Percentiles rank a stretch among this genome's conserved stretches.
phyloP scores from a whole-genome alignment of 1,140 invertebrate species.

The Neotoxoptera formosana region DNA sequence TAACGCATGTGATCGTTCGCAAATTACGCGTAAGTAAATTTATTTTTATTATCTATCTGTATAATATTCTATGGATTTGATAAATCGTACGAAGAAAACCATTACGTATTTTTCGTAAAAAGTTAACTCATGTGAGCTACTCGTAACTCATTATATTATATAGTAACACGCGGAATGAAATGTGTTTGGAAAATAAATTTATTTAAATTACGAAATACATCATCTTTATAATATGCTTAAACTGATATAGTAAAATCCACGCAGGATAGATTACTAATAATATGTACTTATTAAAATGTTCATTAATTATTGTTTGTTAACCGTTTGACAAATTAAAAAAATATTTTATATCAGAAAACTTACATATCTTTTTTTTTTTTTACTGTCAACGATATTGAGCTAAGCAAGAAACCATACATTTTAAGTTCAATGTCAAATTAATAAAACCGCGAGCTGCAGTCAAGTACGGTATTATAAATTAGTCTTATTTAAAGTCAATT shows the following conservation, averaged over 20 bases:
- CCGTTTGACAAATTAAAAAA: not conserved
- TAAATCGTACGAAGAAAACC: not conserved
- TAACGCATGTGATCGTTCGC: not conserved
- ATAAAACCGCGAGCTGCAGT: not conserved
- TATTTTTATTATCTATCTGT: not conserved
- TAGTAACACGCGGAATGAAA: not conserved
- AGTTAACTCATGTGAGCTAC: not conserved
- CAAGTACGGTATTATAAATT: not conserved
- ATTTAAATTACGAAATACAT: not conserved
- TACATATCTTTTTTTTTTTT: not conserved
- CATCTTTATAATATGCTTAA: not conserved
- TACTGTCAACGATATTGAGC: not conserved
- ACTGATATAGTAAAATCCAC: no score
- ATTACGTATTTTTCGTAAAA: not conserved
- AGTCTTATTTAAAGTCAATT: slow-evolving; percentile 5
- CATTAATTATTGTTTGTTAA: not conserved
- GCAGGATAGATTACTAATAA: no score
- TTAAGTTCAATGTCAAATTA: slow-evolving; percentile 52
- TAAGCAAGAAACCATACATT: slow-evolving; percentile 5
- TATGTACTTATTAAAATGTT: not conserved
- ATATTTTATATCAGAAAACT: not conserved
- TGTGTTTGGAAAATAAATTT: not conserved
- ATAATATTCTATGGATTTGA: not conserved
- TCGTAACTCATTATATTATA: not conserved
- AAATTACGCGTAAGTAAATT: not conserved